These are phyloP conservation scores for Bursaphelenchus okinawaensis DNA, from an alignment of 2,888 invertebrate species.

Conservation along the genomic window DNA sequence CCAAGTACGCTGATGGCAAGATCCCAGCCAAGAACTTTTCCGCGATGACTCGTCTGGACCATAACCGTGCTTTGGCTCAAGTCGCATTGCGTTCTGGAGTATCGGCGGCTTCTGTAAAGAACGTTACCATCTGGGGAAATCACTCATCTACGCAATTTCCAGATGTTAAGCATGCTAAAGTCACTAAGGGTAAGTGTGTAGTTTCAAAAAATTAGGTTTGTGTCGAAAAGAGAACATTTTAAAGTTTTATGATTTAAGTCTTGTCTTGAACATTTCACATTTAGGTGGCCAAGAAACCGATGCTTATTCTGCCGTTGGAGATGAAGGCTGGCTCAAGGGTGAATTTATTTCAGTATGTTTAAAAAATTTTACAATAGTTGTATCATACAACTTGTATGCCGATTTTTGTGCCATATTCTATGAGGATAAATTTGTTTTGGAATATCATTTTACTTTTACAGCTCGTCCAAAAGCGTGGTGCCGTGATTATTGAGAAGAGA, in stretches of 20 bases:
- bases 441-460: too few species aligned
- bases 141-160: constrained; percentile 98
- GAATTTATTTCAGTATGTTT: constrained; percentile 70
- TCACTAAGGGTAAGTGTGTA: constrained; percentile 39
- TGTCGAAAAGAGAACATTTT: not conserved
- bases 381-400: too few species aligned
- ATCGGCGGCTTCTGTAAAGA: constrained; percentile 70
- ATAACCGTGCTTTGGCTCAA: constrained; percentile 90
- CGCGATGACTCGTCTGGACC: constrained; percentile 95
- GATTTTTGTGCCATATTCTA: too few species aligned
- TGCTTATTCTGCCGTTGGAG: constrained; percentile 66
- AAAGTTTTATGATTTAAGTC: constrained; percentile 15
- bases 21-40: constrained; percentile 93
- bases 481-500: constrained; percentile 89
- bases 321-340: constrained; percentile 74
- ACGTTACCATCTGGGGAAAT: constrained; percentile 97
- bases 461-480: constrained; percentile 92
- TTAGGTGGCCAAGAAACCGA: constrained; percentile 38
- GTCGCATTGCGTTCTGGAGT: constrained; percentile 60
- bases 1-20: constrained; percentile 82
- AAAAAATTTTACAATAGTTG: constrained; percentile 12
- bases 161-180: constrained; percentile 68
- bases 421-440: too few species aligned
- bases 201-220: not conserved
- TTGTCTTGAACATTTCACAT: not conserved